Conservation (phyloP, 2,113 vertebrate genomes). For the Podarcis muralis region DNA sequence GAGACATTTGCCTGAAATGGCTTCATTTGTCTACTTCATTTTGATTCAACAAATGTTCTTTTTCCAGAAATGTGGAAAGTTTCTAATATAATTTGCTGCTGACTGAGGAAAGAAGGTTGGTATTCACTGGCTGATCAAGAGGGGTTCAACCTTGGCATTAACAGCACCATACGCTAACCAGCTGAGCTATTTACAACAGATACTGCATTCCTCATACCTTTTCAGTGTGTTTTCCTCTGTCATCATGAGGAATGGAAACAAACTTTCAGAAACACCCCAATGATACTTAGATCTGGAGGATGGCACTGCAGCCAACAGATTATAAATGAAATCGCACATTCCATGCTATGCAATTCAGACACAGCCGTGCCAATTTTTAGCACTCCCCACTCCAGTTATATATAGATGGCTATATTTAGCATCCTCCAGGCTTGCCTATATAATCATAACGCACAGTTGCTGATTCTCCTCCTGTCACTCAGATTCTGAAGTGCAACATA, state of each 20-base stretch:
- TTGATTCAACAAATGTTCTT: not conserved
- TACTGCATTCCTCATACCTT: not conserved
- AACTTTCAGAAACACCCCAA: not conserved
- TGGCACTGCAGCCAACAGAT: not conserved
- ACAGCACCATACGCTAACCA: too few species aligned
- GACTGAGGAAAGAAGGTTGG: too few species aligned
- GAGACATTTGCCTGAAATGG: not conserved
- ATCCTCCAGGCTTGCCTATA: not conserved
- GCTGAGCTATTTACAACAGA: too few species aligned
- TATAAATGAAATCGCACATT: not conserved
- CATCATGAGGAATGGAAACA: not conserved
- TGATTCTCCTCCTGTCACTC: not conserved
- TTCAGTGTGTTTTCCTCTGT: not conserved
- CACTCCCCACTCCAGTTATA: not conserved
- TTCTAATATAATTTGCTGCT: not conserved
- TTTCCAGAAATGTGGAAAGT: not conserved
- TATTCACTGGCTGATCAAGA: not conserved
- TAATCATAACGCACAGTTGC: not conserved
- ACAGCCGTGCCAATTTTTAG: conserved; percentile 3
- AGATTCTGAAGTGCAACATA: not conserved
- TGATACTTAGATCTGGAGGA: not conserved
- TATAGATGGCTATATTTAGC: not conserved
- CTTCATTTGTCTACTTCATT: not conserved
- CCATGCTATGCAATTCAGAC: not conserved
- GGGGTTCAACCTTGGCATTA: too few species aligned